Evolutionary conservation across 2,888 invertebrate species (phyloP).

Genomic region (Ectemnius continuus): DNA sequence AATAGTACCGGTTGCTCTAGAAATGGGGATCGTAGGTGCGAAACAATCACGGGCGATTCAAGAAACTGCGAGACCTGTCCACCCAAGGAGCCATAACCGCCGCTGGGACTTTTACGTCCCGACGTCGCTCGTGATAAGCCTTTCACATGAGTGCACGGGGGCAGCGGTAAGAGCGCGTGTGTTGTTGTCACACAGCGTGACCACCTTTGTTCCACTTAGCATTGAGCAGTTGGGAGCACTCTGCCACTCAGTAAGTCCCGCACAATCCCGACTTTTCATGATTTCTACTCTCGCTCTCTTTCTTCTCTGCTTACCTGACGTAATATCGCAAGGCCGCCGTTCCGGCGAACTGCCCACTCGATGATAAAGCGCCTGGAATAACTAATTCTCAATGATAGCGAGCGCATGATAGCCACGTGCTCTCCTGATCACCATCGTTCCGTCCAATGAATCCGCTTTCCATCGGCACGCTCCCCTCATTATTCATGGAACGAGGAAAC

Average conservation of each 20-base stretch:
- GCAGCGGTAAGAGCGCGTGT: too few species aligned
- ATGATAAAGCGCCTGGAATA: conserved; percentile 52
- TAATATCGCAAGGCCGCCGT: conserved; percentile 69
- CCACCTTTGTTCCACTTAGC: too few species aligned
- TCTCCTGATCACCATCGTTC: not conserved
- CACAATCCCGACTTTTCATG: too few species aligned
- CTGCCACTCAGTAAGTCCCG: too few species aligned
- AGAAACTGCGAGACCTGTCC: conserved; percentile 10
- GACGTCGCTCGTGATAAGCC: conserved; percentile 37
- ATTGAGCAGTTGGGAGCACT: too few species aligned
- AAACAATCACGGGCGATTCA: conserved; percentile 7
- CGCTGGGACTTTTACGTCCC: conserved; percentile 14
- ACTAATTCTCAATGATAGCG: conserved; percentile 59
- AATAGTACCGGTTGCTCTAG: conserved; percentile 1
- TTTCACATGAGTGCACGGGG: conserved; percentile 41
- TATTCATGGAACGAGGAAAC: conserved; percentile 7
- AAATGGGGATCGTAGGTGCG: not conserved
- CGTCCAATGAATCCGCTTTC: conserved; percentile 23
- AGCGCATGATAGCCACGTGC: conserved; percentile 23
- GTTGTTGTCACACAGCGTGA: conserved; percentile 36
- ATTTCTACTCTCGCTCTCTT: too few species aligned
- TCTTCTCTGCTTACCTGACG: conserved; percentile 62
- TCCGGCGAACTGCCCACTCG: conserved; percentile 49
- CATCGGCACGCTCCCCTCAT: not conserved
- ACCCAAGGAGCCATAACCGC: conserved; percentile 4